Percentiles rank a stretch among this genome's conserved stretches.
Evolutionary conservation across 2,797 vertebrate species (phyloP).

Genomic region (Craterocephalus amniculus): DNA sequence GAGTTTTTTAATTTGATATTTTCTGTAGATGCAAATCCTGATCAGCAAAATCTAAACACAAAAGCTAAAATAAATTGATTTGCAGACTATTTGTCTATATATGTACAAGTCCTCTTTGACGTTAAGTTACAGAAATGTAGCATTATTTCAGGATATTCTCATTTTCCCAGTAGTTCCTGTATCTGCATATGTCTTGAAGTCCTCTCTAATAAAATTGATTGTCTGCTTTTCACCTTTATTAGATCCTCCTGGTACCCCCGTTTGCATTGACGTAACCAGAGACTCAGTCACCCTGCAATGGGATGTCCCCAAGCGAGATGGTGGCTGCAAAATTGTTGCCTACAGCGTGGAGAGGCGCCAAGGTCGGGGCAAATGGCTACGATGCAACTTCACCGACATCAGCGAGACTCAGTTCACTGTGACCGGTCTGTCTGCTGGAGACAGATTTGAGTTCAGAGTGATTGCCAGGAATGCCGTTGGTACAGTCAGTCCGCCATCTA

Average conservation of each 20-base stretch:
- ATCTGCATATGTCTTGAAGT: neutral
- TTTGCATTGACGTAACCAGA: conserved; percentile 96
- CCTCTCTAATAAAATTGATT: neutral
- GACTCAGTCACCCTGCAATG: conserved; percentile 97
- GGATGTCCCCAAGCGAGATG: conserved; percentile 92
- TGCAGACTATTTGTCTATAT: no score
- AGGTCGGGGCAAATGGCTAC: conserved; percentile 91
- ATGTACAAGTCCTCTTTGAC: no score
- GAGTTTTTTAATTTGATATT: no score
- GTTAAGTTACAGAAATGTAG: no score
- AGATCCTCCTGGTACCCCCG: conserved; percentile 97
- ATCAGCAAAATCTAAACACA: no score
- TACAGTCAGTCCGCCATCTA: conserved; percentile 97
- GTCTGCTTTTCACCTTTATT: conserved; percentile 15
- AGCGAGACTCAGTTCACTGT: conserved; percentile 95
- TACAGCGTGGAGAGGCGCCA: conserved; percentile 97
- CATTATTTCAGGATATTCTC: no score
- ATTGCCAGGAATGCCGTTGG: conserved; percentile 97
- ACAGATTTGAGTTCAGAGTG: conserved; percentile 96
- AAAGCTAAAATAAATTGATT: no score
- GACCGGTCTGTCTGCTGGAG: conserved; percentile 91
- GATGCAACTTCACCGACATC: conserved; percentile 97
- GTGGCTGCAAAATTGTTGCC: conserved; percentile 95
- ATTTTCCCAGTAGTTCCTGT: no score
- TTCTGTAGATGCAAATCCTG: no score